Conservation (phyloP, 2,797 vertebrate genomes). For the Ciconia nigra region DNA sequence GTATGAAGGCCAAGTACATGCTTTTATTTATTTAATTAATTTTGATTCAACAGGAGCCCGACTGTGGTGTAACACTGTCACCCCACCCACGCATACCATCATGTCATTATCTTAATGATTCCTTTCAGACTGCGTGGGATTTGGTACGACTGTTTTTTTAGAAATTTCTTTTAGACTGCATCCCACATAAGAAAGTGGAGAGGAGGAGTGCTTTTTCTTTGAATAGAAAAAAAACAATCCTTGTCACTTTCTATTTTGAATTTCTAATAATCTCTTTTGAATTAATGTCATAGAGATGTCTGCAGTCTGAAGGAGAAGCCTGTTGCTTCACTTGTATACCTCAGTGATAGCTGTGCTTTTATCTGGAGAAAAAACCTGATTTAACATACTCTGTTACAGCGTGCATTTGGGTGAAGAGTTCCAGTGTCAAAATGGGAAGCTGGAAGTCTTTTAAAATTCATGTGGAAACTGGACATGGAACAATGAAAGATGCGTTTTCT, state of each 20-base stretch:
- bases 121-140: conserved; percentile 51
- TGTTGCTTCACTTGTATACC: not conserved
- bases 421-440: not conserved
- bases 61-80: conserved; percentile 40
- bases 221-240: not conserved
- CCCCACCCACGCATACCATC: not conserved
- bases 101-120: conserved; percentile 48
- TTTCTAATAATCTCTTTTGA: conserved; percentile 1
- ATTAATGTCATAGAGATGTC: not conserved
- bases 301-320: not conserved
- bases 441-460: not conserved
- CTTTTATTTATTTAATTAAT: not conserved
- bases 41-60: conserved; percentile 13
- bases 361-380: not conserved
- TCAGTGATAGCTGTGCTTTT: not conserved
- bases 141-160: not conserved
- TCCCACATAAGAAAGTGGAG: not conserved
- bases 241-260: not conserved
- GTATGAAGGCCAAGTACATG: not conserved
- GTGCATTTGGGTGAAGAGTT: not conserved
- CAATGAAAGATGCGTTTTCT: not conserved
- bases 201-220: not conserved
- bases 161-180: conserved; percentile 9
- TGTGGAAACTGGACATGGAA: not conserved
- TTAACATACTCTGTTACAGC: not conserved